Conservation (phyloP, 1,140 invertebrate species). For the Drosophila sucinea region DNA sequence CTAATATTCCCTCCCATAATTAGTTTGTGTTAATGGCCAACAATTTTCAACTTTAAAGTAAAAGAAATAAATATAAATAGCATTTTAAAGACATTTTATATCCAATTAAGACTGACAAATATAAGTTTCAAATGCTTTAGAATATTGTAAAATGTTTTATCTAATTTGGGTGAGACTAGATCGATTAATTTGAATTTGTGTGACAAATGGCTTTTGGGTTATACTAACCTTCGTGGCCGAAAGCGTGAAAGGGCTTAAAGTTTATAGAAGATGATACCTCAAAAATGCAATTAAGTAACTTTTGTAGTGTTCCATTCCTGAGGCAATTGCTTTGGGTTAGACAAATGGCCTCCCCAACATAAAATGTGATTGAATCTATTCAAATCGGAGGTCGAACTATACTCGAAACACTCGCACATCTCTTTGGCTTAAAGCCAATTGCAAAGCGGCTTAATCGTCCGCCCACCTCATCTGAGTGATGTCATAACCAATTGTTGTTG, state of each 20-base stretch:
- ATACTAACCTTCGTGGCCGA: constrained; percentile 39
- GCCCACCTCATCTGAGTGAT: constrained; percentile 37
- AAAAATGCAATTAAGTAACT: constrained; percentile 10
- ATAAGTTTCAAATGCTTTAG: no score
- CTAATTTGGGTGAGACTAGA: no score
- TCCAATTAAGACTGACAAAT: no score
- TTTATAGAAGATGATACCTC: constrained; percentile 26
- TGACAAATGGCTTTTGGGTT: background rate
- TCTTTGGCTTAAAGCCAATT: constrained; percentile 13
- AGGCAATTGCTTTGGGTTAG: constrained; percentile 11
- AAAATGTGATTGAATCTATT: constrained; percentile 10
- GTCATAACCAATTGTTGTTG: constrained; percentile 56
- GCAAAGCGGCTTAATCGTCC: constrained; percentile 10
- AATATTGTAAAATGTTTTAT: no score
- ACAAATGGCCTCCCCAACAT: background rate
- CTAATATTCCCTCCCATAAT: no score
- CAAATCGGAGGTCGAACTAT: constrained; percentile 1
- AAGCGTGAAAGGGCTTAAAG: constrained; percentile 47
- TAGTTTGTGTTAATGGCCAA: no score
- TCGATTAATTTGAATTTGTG: no score
- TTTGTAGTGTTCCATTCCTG: background rate
- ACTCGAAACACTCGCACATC: background rate
- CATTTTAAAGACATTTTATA: no score
- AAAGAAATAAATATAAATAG: no score
- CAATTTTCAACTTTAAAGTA: no score